A percentile compares a stretch with the other conserved stretches of the same genome.
phyloP scores from a whole-genome alignment of 2,113 vertebrate genomes.

The Cynoglossus semilaevis region DNA sequence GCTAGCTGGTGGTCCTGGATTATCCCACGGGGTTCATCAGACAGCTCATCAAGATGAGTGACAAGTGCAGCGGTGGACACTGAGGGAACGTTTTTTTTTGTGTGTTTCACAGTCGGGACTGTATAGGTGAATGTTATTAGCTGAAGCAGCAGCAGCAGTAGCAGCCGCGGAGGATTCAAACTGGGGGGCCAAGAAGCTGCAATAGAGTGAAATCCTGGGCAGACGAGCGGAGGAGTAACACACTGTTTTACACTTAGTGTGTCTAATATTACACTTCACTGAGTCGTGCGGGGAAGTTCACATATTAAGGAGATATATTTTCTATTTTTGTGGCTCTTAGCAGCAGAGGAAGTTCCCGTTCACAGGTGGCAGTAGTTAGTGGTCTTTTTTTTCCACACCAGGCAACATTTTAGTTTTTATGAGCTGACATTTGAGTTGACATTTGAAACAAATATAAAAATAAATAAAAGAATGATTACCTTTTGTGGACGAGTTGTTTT shows the following conservation, averaged over 20 bases:
- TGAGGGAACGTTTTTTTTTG: conserved; percentile 18
- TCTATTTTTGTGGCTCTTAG: not conserved
- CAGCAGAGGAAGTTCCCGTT: not conserved
- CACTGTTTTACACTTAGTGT: not conserved
- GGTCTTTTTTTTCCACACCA: not conserved
- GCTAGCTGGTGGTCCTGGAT: conserved; percentile 28
- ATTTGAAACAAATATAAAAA: no score
- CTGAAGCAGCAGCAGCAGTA: not conserved
- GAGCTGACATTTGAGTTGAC: no score
- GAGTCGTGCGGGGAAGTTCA: not conserved
- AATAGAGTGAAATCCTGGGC: not conserved
- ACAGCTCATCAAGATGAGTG: conserved; percentile 54
- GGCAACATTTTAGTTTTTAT: not conserved
- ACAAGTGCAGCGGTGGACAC: conserved; percentile 37
- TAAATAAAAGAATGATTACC: no score
- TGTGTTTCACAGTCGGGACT: conserved; percentile 39
- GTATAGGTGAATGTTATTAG: conserved; percentile 38
- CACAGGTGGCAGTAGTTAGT: not conserved
- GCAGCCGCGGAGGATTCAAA: conserved; percentile 8
- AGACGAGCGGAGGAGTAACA: not conserved
- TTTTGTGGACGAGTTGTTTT: no score
- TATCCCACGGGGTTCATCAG: conserved; percentile 44
- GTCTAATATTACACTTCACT: not conserved
- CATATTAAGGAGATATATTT: not conserved
- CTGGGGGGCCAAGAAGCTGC: not conserved